These are phyloP conservation scores for Leucophenga maculata DNA, from an alignment of 2,888 invertebrate genomes.

Conservation along the genomic window DNA sequence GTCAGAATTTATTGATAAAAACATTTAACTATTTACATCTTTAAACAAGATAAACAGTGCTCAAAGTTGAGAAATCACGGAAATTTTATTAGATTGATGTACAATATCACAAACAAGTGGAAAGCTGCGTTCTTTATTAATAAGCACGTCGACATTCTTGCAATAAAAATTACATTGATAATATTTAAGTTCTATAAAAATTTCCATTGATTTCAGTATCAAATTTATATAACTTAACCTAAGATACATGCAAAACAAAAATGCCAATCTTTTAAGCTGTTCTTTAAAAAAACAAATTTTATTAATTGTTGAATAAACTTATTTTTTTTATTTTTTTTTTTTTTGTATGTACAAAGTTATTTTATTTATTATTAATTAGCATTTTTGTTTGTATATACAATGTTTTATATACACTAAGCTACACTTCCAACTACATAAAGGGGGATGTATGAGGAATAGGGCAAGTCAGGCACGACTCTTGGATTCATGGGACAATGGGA, in stretches of 20 bases:
- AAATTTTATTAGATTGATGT: slow-evolving; percentile 7
- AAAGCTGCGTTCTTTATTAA: slow-evolving; percentile 37
- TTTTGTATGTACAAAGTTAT: slow-evolving; percentile 47
- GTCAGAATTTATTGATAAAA: slow-evolving; percentile 38
- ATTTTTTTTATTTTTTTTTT: slow-evolving; percentile 9
- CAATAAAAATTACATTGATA: slow-evolving; percentile 18
- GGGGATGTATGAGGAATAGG: slow-evolving; percentile 72
- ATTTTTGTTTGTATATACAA: slow-evolving; percentile 59
- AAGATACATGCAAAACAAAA: slow-evolving; percentile 50
- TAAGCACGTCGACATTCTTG: slow-evolving; percentile 15
- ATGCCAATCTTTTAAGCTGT: slow-evolving; percentile 55
- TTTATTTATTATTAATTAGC: slow-evolving; percentile 52
- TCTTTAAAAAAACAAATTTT: slow-evolving; percentile 33
- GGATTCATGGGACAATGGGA: slow-evolving; percentile 70
- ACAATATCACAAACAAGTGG: slow-evolving; percentile 9
- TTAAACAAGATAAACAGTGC: slow-evolving; percentile 31
- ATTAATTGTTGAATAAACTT: slow-evolving; percentile 28
- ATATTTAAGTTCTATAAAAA: slow-evolving; percentile 27
- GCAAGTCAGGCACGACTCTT: slow-evolving; percentile 77
- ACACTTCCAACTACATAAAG: slow-evolving; percentile 75
- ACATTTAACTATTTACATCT: too few species aligned
- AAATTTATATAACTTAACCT: background rate
- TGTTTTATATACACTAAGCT: slow-evolving; percentile 59
- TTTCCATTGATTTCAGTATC: slow-evolving; percentile 14
- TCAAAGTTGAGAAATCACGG: slow-evolving; percentile 39